Conservation (phyloP, 2,888 invertebrate species). For the Rambutsinella grinnellia region DNA sequence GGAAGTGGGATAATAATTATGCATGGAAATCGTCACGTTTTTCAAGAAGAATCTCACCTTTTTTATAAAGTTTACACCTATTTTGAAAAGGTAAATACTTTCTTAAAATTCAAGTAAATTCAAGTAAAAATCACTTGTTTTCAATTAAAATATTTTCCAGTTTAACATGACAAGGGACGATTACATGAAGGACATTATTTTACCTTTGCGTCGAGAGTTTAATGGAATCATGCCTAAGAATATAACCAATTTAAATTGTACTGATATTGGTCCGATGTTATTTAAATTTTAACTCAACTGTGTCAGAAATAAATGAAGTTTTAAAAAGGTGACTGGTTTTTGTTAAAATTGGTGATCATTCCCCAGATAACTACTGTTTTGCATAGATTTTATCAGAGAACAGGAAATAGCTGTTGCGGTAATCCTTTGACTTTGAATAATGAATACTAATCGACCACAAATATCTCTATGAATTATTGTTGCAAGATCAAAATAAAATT, state of each 20-base stretch:
- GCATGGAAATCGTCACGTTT: constrained; percentile 90
- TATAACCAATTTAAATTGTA: too few species aligned
- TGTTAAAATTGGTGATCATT: too few species aligned
- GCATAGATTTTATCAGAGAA: constrained; percentile 34
- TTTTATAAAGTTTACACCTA: constrained; percentile 81
- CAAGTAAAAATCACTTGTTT: too few species aligned
- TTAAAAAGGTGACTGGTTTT: too few species aligned
- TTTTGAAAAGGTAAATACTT: constrained; percentile 72
- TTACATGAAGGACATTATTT: constrained; percentile 13
- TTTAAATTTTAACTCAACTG: too few species aligned
- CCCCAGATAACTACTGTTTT: constrained; percentile 13
- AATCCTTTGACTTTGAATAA: neutral
- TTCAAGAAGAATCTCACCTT: constrained; percentile 86
- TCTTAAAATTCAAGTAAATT: neutral
- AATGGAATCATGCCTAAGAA: too few species aligned
- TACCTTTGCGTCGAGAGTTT: too few species aligned
- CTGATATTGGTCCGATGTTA: too few species aligned
- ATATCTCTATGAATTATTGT: too few species aligned
- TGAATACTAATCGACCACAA: neutral
- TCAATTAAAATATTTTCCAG: constrained; percentile 17
- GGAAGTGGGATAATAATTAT: constrained; percentile 83
- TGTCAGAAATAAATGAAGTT: too few species aligned
- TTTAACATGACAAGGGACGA: constrained; percentile 27
- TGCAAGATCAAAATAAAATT: too few species aligned
- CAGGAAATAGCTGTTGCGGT: constrained; percentile 30